Base-by-base conservation (phyloP, 2,797 vertebrate species). In the Chaetodon trifasciatus region DNA sequence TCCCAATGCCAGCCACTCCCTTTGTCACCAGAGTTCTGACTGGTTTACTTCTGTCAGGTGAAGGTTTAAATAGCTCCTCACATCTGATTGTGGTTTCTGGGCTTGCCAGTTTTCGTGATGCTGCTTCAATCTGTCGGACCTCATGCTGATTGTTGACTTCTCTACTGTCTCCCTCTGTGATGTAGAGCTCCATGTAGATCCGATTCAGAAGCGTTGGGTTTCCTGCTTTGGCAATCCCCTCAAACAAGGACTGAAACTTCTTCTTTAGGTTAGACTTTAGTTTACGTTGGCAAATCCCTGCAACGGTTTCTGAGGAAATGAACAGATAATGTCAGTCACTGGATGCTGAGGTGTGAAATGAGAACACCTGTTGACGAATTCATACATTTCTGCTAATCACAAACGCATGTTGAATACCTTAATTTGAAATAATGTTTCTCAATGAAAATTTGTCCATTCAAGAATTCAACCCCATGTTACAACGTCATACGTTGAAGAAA, bases 1-100 rank as follows among this genome's bases (percentile, higher is more conserved):
- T 90, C 19, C 88, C 79, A 11, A 83, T 69, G n/a, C 81, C 74
- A 50, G 82, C 82, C 5, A 76, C 83, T 79, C 86, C 89, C 42
- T 70, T 88, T 32, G 83, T 88, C 74, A 87, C 10, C 23, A 88
- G 9, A 4, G 82, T 90, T 65, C 78, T 69, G 19, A 79, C 44
- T 44, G 79, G 61, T 46, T 40, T 49, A 12, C 66, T 55, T 74
- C 37, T 53, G 19, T 23, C 65, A 13, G 55, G 24, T 69, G 50
- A 40, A n/a, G 67, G 56, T 65, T 79, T 75, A 21, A 87, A 88
- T 6, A 90, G 40, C 1, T 88, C 63, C 57, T 70, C 52, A 68
- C 52, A 68, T 21, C 44, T 49, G 47, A 88, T 63, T 17, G 62
- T 47, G 16, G 44, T 61, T 73, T 78, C 57, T 55, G 63, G 28